Base-by-base conservation (phyloP, 1,140 invertebrate species). In the Nephotettix cincticeps region DNA sequence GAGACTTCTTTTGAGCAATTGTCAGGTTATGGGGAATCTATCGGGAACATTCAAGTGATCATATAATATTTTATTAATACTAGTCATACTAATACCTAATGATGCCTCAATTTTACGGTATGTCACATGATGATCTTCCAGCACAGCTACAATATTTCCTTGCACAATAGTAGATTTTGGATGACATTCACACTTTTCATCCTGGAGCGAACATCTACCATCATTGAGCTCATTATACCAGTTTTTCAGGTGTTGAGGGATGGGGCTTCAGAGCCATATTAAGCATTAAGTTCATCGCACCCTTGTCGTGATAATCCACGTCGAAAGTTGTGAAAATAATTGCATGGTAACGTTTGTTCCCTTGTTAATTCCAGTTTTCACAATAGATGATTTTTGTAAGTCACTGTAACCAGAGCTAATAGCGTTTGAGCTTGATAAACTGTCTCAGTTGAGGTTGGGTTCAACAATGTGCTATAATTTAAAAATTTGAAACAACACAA, bases 81-180 rank as follows among this genome's bases (percentile, higher is more conserved):
- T 56, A 56, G 40, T 73, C 75, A 74, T 74, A 76, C 75, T 76
- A 51, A 72, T 76, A 73, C 63, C 29, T 25, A n/a, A n/a, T n/a
- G n/a, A n/a, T n/a, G n/a, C n/a, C n/a, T n/a, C n/a, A n/a, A 63
- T 56, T 51, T 72, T 3, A 71, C 71, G 69, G 32, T 65, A 65
- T 43, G 30, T 65, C 71, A 61, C 75, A 74, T 72, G 63, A 71
- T 68, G 45, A 47, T 73, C 11, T 72, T 61, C 63, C 32, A 21
- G 69, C 70, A 40, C 66, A 74, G 69, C 71, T 75, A 76, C 72
- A 64, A 72, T 75, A 70, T 68, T 76, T 76, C 75, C 68, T 43
- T 73, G 72, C 23, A 77, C 47, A 73, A 77, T 64, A 65, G 71
- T 51, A 21, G 56, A 76, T 76, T 76, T 77, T 73, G 75, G 69